These are phyloP conservation scores for Apeira syringaria DNA, from an alignment of 2,888 invertebrate genomes.

Conservation along the genomic window DNA sequence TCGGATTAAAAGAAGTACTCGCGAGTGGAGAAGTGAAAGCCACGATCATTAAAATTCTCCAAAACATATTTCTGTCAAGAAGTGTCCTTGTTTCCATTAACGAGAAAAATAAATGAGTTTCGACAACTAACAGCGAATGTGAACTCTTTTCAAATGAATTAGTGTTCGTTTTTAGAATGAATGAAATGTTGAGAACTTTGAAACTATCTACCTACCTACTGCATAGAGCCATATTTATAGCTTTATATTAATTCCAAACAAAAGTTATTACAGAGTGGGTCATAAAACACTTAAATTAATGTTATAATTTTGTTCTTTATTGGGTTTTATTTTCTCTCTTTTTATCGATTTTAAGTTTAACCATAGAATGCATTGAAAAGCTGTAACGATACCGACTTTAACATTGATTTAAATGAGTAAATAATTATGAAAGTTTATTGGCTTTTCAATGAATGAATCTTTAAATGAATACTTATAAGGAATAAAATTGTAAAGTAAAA, in stretches of 20 bases:
- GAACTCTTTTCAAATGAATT: conserved; percentile 2
- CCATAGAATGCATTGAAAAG: no score
- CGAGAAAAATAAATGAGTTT: not conserved
- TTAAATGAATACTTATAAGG: no score
- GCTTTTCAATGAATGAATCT: no score
- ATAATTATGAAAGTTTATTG: no score
- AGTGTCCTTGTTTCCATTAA: conserved; percentile 12
- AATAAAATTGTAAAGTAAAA: no score
- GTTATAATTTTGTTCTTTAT: not conserved
- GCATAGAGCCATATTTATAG: conserved; percentile 19
- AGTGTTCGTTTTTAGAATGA: no score
- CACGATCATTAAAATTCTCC: conserved; percentile 10
- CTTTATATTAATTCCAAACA: conserved; percentile 10
- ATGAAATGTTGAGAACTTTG: no score
- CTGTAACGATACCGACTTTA: no score
- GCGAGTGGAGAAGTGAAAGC: conserved; percentile 14
- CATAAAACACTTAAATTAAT: conserved; percentile 2
- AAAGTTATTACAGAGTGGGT: conserved; percentile 16
- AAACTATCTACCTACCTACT: conserved; percentile 5
- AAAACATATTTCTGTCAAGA: conserved; percentile 9
- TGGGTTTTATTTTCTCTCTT: no score
- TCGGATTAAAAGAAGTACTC: conserved; percentile 3
- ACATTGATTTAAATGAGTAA: no score
- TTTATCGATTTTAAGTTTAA: no score
- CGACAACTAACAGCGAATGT: not conserved